phyloP scores from a whole-genome alignment of 2,113 vertebrate species.

The Callaeas wilsoni region DNA sequence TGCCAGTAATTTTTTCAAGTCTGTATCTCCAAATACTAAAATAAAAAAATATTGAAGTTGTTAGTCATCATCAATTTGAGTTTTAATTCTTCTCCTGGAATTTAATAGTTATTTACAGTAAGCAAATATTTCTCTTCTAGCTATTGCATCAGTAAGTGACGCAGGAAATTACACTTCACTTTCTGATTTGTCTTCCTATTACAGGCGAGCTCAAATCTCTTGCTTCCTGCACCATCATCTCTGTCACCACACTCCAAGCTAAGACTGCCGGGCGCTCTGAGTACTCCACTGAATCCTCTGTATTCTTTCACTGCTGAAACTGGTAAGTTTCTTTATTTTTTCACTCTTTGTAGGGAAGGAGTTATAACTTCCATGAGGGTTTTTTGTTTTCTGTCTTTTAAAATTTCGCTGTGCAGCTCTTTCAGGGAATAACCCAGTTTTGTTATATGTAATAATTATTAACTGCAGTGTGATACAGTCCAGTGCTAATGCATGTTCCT shows the following conservation, averaged over 20 bases:
- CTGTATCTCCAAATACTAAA: not conserved
- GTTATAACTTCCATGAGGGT: not conserved
- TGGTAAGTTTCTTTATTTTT: conserved; percentile 70
- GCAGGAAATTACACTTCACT: conserved; percentile 67
- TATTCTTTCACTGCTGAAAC: conserved; percentile 66
- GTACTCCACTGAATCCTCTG: conserved; percentile 67
- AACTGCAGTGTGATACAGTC: not conserved
- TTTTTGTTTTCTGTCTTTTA: not conserved
- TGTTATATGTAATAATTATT: not conserved
- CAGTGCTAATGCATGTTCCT: not conserved
- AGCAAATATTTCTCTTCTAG: conserved; percentile 43
- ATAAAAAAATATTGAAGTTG: not conserved
- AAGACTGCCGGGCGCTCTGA: conserved; percentile 65
- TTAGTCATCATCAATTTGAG: not conserved
- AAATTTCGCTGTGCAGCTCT: not conserved
- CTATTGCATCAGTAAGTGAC: conserved; percentile 66
- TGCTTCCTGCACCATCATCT: conserved; percentile 76
- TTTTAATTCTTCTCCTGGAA: not conserved
- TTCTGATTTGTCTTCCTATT: conserved; percentile 73
- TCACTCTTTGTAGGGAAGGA: not conserved
- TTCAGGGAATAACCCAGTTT: not conserved
- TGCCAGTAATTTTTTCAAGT: not conserved
- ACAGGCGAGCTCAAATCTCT: conserved; percentile 79
- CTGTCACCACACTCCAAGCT: conserved; percentile 80
- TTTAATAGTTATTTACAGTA: conserved; percentile 8